Evolutionary conservation across 2,888 invertebrate species (phyloP), one percentile per base, ranked within the genome.

Genomic region (Acrobasis repandana): DNA sequence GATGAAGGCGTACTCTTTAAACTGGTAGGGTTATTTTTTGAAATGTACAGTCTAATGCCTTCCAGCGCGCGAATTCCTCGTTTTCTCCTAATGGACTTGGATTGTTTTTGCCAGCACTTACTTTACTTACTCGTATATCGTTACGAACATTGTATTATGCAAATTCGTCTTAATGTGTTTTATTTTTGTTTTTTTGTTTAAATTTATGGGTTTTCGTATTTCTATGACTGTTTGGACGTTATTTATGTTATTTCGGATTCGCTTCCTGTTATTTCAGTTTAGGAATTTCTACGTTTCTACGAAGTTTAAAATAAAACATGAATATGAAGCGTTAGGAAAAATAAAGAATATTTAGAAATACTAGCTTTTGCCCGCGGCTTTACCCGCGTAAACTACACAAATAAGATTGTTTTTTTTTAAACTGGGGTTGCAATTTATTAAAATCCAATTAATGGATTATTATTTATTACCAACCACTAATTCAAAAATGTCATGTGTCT

Each of bases 1-100:
- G 88, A 86, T 86, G 82, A 82, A 82, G 80, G 77, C 71, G 80
- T 70, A 80, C 80, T 79, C 79, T 79, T 80, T 77, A 73, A 75
- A 77, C 68, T 68, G 67, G 73, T 67, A 70, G 66, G 69, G 60
- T 43, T 71, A 69, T 75, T 82, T 81, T 80, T 80, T 80, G 68
- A 69, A 69, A 63, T 72, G 65, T 66, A 62, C 63, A 63, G 70
- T 73, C 74, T 78, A 82, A 79, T 78, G 76, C 72, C 72, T 67
- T 67, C 65, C 66, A 62, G 63, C 70, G 69, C 75, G 75, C 75
- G 69, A 80, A 75, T 69, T 64, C 69, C 77, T 79, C 76, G 75
- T 82, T 81, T 76, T 58, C 65, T 56, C 43, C 56, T 65, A 69
- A 70, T 70, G 65, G 52, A 61, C 58, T 61, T 63, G 61, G 60